A percentile compares a stretch with the other conserved stretches of the same genome.
These are phyloP conservation scores for Phaonia tiefii DNA, from an alignment of 2,888 invertebrate genomes.

Conservation along the genomic window DNA sequence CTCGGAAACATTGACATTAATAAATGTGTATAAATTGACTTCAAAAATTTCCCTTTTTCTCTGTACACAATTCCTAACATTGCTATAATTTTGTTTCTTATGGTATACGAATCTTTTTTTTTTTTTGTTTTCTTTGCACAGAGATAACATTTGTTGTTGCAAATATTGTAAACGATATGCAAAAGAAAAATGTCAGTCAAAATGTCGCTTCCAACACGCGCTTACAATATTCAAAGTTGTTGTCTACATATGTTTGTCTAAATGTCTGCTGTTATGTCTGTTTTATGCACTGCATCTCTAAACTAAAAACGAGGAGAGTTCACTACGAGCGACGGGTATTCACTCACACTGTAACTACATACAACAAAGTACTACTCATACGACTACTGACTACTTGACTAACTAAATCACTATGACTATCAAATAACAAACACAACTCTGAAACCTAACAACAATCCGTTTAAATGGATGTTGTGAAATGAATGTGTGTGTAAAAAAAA, in stretches of 20 bases:
- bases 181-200: constrained; percentile 78
- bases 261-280: constrained; percentile 54
- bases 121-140: constrained; percentile 28
- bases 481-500: constrained; percentile 10
- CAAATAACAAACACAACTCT: constrained; percentile 52
- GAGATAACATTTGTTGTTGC: constrained; percentile 27
- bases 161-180: constrained; percentile 75
- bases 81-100: too few relatives aligned
- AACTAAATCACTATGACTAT: constrained; percentile 63
- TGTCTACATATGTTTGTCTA: constrained; percentile 66
- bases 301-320: constrained; percentile 37
- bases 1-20: too few relatives aligned
- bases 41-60: too few relatives aligned
- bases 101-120: too few relatives aligned
- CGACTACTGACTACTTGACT: constrained; percentile 58
- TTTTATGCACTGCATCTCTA: constrained; percentile 45
- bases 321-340: constrained; percentile 48
- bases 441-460: constrained; percentile 33
- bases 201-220: constrained; percentile 79
- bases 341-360: constrained; percentile 32
- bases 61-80: too few relatives aligned
- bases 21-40: too few relatives aligned
- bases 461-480: constrained; percentile 17
- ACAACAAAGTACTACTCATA: background rate
- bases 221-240: constrained; percentile 68